Conservation (phyloP, 2,113 vertebrate species). For the Mystacornis crossleyi region DNA sequence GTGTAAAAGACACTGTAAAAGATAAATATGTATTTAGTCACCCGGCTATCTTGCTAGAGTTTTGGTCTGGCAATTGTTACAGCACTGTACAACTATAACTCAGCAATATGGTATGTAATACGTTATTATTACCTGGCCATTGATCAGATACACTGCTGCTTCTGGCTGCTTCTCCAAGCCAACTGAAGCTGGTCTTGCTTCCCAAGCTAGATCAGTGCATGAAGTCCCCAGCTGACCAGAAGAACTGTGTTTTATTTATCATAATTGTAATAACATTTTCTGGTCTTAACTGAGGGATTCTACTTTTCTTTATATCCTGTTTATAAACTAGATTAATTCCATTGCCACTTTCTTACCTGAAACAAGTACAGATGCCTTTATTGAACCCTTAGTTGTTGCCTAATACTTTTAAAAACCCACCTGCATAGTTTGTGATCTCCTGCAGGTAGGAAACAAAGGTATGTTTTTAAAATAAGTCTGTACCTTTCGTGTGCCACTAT, state of each 20-base stretch:
- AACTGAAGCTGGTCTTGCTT: not conserved
- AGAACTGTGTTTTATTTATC: not conserved
- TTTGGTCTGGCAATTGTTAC: constrained; percentile 12
- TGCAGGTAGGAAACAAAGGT: not conserved
- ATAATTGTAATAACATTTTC: not conserved
- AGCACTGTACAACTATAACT: not conserved
- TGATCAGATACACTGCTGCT: constrained; percentile 27
- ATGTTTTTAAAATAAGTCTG: not conserved
- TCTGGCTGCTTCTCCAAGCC: not conserved
- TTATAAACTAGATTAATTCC: not conserved
- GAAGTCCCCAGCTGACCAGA: not conserved
- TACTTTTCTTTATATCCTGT: not conserved
- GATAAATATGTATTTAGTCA: constrained; percentile 5
- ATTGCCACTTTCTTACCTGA: not conserved
- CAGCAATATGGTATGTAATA: constrained; percentile 9
- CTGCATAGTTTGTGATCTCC: not conserved
- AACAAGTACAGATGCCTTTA: not conserved
- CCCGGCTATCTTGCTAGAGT: not conserved
- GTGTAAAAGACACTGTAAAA: constrained; percentile 5
- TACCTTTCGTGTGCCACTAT: not conserved
- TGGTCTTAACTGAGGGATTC: not conserved
- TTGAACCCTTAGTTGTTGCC: not conserved
- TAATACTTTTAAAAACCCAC: not conserved
- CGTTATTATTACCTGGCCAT: constrained; percentile 34
- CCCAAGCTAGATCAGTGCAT: not conserved